Conservation (phyloP, 2,797 vertebrate species). For the Syndactyla subalaris region DNA sequence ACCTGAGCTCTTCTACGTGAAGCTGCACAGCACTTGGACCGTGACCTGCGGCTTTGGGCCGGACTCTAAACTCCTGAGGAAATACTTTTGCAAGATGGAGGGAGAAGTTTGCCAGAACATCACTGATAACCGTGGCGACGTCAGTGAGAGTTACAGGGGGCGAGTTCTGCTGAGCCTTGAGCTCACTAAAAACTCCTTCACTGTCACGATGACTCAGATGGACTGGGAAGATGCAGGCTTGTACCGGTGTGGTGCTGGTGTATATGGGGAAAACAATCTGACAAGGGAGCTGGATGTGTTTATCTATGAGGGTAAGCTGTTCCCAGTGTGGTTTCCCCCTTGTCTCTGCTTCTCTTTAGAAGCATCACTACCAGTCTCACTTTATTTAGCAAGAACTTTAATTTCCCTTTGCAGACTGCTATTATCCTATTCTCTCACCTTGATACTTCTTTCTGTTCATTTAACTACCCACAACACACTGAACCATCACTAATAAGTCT, state of each 20-base stretch:
- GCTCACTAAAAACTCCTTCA: background rate
- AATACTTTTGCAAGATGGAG: constrained; percentile 68
- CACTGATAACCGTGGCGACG: background rate
- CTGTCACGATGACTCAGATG: constrained; percentile 60
- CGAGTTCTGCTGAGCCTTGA: constrained; percentile 26
- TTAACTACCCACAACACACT: accelerated
- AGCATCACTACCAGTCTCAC: background rate
- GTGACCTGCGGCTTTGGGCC: constrained; percentile 36
- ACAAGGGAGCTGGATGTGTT: constrained; percentile 65
- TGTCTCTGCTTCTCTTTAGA: background rate
- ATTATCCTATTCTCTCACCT: background rate
- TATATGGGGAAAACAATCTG: background rate
- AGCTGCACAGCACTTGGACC: constrained; percentile 48
- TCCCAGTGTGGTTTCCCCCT: background rate
- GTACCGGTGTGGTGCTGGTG: constrained; percentile 63
- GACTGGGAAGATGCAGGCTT: constrained; percentile 64
- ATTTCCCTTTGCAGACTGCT: background rate
- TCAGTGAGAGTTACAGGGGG: background rate
- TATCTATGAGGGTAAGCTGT: constrained; percentile 70
- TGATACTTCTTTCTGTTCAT: background rate
- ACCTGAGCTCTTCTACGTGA: constrained; percentile 70
- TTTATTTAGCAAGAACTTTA: background rate
- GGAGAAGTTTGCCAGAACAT: constrained; percentile 4
- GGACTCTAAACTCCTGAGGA: accelerated
- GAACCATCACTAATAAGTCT: background rate